Conservation (phyloP, 2,113 vertebrate species). For the Vanacampus margaritifer region DNA sequence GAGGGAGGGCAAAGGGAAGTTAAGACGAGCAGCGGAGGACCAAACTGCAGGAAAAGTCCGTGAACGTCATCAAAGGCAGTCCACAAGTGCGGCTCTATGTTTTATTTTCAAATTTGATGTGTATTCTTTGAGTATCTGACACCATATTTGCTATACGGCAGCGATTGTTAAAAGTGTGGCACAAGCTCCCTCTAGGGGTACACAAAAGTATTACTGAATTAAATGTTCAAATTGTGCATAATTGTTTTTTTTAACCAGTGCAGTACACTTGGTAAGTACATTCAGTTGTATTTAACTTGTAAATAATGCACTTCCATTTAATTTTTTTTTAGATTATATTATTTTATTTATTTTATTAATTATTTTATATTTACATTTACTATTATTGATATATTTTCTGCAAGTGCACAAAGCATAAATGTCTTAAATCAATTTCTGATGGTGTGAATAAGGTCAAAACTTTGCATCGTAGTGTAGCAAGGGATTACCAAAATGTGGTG, state of each 20-base stretch:
- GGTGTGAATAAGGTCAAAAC: background rate
- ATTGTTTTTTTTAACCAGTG: too few relatives aligned
- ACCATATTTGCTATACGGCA: too few relatives aligned
- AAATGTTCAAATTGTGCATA: too few relatives aligned
- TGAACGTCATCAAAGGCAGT: background rate
- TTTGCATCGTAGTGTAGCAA: background rate
- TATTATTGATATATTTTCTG: background rate
- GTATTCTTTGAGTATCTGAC: background rate
- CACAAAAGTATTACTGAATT: too few relatives aligned
- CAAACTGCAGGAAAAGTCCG: background rate
- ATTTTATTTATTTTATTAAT: too few relatives aligned
- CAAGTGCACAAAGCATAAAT: background rate
- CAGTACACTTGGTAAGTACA: too few relatives aligned
- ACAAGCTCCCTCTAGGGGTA: too few relatives aligned
- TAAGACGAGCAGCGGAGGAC: constrained; percentile 13
- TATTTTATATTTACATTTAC: too few relatives aligned
- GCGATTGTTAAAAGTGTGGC: too few relatives aligned
- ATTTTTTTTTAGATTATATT: too few relatives aligned
- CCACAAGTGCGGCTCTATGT: background rate
- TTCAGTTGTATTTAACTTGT: too few relatives aligned
- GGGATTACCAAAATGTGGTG: background rate
- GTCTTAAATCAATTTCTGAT: background rate
- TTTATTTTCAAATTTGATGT: background rate
- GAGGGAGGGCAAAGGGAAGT: constrained; percentile 23
- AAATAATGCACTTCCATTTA: too few relatives aligned